Conservation (phyloP, 2,797 vertebrate species). For the Otolemur crassicaudatus region DNA sequence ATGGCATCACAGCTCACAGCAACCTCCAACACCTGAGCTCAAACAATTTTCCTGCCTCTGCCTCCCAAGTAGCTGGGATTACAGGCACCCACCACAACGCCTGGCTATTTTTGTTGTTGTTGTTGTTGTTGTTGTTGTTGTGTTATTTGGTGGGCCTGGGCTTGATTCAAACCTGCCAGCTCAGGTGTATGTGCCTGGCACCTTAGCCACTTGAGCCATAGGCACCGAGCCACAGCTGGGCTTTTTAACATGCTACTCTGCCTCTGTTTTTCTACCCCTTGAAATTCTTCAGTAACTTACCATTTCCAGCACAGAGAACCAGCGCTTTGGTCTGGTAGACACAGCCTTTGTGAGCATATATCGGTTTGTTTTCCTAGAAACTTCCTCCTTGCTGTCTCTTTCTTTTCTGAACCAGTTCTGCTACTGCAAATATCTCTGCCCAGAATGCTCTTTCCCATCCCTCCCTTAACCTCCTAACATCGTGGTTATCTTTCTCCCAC, state of each 20-base stretch:
- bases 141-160: too few relatives aligned
- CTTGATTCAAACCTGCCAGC: too few relatives aligned
- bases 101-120: too few relatives aligned
- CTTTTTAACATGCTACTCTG: neutral
- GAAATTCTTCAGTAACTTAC: neutral
- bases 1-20: too few relatives aligned
- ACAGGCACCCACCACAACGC: too few relatives aligned
- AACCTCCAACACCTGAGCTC: too few relatives aligned
- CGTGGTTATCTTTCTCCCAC: neutral
- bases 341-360: neutral
- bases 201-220: too few relatives aligned
- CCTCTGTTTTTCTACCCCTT: neutral
- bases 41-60: too few relatives aligned
- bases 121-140: too few relatives aligned
- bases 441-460: neutral
- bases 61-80: too few relatives aligned
- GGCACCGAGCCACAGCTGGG: neutral
- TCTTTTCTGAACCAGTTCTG: neutral
- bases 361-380: neutral
- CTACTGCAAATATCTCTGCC: neutral
- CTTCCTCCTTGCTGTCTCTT: neutral
- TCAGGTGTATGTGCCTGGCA: too few relatives aligned
- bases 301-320: neutral
- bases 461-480: neutral
- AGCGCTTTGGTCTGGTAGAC: neutral